phyloP scores from a whole-genome alignment of 2,113 vertebrate genomes.

The Trachemys scripta region DNA sequence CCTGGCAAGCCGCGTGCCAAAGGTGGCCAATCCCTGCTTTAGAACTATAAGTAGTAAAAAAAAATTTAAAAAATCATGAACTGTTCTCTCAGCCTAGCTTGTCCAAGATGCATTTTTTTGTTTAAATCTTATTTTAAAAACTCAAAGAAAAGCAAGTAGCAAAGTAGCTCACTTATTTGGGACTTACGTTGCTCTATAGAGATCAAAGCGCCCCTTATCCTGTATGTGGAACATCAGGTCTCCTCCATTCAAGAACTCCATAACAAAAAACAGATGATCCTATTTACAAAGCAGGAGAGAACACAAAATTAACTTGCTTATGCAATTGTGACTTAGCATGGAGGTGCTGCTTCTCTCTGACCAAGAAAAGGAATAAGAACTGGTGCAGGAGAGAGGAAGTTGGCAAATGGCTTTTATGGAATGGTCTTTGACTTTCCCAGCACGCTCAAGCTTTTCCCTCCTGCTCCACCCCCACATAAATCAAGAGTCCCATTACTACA shows the following conservation, averaged over 20 bases:
- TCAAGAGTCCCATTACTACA: not conserved
- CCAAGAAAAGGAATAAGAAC: not conserved
- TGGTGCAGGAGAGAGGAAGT: not conserved
- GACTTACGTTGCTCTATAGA: constrained; percentile 91
- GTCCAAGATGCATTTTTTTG: not conserved
- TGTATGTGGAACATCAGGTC: constrained; percentile 99
- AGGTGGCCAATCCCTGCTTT: not conserved
- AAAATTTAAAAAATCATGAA: not conserved
- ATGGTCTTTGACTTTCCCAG: not conserved
- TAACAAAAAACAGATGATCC: constrained; percentile 99
- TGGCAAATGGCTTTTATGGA: not conserved
- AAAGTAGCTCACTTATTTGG: not conserved
- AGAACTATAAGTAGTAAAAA: not conserved
- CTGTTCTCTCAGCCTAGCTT: not conserved
- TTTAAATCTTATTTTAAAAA: not conserved
- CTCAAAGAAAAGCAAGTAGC: not conserved
- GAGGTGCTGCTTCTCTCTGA: not conserved
- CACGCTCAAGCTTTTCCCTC: not conserved
- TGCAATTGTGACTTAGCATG: not conserved
- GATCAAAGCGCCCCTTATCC: constrained; percentile 97
- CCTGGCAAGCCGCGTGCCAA: no score
- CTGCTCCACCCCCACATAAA: not conserved
- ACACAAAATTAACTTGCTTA: not conserved
- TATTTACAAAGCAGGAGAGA: constrained; percentile 58
- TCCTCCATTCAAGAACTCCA: constrained; percentile 98